These are phyloP conservation scores for Cebidichthys violaceus DNA, from an alignment of 2,113 vertebrate genomes.

Conservation along the genomic window DNA sequence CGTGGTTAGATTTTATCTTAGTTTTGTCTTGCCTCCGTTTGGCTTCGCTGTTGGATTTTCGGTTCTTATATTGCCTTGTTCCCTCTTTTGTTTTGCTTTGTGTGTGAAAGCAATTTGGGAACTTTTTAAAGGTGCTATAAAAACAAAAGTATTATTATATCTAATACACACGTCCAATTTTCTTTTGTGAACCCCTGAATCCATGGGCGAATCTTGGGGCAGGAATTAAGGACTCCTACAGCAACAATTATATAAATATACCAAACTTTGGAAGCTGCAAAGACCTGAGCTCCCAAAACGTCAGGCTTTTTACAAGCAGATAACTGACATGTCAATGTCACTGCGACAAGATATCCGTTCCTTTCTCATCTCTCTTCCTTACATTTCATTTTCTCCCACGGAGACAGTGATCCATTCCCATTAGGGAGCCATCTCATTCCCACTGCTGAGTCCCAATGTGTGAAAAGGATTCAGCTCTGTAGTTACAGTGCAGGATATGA, in stretches of 20 bases:
- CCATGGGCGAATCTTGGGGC: background rate
- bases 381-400: constrained; percentile 15
- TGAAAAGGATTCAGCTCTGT: constrained; percentile 15
- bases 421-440: constrained; percentile 1
- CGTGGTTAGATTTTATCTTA: background rate
- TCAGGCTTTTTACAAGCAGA: background rate
- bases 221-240: background rate
- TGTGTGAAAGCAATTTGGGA: background rate
- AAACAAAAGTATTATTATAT: background rate
- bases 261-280: background rate
- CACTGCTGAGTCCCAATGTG: background rate
- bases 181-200: background rate
- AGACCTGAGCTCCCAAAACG: background rate
- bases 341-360: background rate
- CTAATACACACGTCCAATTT: background rate
- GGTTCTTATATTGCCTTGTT: no score
- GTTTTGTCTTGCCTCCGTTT: no score
- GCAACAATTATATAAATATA: background rate
- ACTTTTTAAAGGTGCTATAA: background rate
- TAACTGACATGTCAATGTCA: constrained; percentile 17
- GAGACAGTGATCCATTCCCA: constrained; percentile 29
- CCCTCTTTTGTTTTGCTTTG: background rate
- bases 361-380: constrained; percentile 6
- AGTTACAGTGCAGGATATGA: constrained; percentile 3
- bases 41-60: no score